Conservation (phyloP, 2,113 vertebrate species). For the Peromyscus polionotus region DNA sequence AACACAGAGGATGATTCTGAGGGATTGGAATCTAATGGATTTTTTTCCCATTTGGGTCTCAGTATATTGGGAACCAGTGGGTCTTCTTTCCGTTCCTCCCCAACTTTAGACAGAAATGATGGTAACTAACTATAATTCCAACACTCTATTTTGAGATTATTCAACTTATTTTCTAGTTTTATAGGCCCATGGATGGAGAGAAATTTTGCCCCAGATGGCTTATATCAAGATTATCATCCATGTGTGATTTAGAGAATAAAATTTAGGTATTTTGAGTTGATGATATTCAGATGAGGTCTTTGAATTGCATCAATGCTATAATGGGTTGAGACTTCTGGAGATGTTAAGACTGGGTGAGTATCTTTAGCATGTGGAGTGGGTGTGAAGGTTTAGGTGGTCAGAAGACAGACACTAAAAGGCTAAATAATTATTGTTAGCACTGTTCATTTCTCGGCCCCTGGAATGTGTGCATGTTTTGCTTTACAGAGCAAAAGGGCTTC, state of each 20-base stretch:
- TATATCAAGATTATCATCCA: constrained; percentile 24
- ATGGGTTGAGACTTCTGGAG: not conserved
- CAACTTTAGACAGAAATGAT: not conserved
- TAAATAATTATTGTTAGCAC: not conserved
- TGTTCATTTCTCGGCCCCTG: not conserved
- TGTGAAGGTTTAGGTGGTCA: not conserved
- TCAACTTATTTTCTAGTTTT: constrained; percentile 46
- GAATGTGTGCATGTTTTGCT: not conserved
- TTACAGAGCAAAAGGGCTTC: not conserved
- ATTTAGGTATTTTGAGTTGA: constrained; percentile 44
- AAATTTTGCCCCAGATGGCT: constrained; percentile 24
- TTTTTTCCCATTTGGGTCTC: not conserved
- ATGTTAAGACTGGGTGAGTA: not conserved
- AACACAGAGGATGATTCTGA: not conserved
- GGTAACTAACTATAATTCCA: not conserved
- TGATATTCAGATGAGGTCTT: constrained; percentile 55
- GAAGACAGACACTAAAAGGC: not conserved
- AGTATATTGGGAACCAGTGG: not conserved
- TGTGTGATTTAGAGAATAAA: constrained; percentile 44
- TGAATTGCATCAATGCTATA: constrained; percentile 29
- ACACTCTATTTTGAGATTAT: constrained; percentile 19
- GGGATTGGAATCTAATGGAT: not conserved
- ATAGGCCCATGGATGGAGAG: constrained; percentile 1
- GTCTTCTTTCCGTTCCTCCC: not conserved
- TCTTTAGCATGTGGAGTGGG: constrained; percentile 28